Base-by-base conservation (phyloP, 2,888 invertebrate species). In the Chymomyza amoena region DNA sequence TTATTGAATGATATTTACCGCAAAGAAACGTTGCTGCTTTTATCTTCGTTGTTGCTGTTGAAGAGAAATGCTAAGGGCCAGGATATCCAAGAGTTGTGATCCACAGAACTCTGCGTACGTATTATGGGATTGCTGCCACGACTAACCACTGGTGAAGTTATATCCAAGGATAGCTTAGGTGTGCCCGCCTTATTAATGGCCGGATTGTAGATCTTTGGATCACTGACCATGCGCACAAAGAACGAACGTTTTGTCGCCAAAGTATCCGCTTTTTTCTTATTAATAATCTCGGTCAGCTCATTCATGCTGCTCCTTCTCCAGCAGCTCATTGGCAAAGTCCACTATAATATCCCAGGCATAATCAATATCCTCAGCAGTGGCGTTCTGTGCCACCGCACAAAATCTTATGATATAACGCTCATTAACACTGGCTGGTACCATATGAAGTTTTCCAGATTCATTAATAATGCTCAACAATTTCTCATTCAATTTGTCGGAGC, bases 211-310 rank as follows among this genome's bases (percentile, higher is more conserved):
- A 98, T 96, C 92, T 98, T 98, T 2, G 98, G 98, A 93, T 98
- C 98, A 91, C 97, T 97, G 76, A 98, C 98, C 98, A 98, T 98
- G 63, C 98, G 96, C 69, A 98, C 98, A 92, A 98, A 98, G 94
- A 98, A 98, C 15, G 98, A 97, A 65, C 98, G 94, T 92, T 98
- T 97, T 92, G 97, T 96, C 9, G 97, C 96, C 89, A 98, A 92
- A 6, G 96, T 95, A 69, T 96, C 96, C 84, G 95, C 95, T 90
- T 95, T 94, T 90, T 95, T 96, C 69, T 95, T 94, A 80, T 95
- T 94, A 59, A 95, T 92, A 69, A 96, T 95, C 76, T 95, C 96
- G 80, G 95, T 95, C 54, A 97, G 93, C 80, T 95, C 95, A 84
- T 96, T 96, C 96, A 92, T 91, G 91, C 77, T 92, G 92, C 71